Base-by-base conservation (phyloP, 2,797 vertebrate species). In the Pseudochaenichthys georgianus region DNA sequence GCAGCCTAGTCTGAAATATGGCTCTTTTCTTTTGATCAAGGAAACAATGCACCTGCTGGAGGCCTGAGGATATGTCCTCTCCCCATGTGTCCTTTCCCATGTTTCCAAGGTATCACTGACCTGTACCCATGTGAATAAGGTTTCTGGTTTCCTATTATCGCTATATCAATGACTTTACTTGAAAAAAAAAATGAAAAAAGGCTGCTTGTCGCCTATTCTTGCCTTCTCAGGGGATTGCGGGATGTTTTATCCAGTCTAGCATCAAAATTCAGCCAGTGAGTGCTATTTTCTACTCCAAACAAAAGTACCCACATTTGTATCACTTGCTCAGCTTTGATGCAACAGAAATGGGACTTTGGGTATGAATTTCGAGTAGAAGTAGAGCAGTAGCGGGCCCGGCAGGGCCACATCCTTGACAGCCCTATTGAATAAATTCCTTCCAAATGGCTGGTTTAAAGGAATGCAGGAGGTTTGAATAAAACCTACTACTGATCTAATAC, bases 1-100 rank as follows among this genome's bases (percentile, higher is more conserved):
- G 58, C 50, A 70, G 53, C 53, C 55, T 42, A 63, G 78, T 82
- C 83, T 87, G 87, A 94, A 90, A 90, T 91, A 91, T 82, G 74
- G 74, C 91, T 78, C 45, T 23, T 50, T 79, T 80, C 78, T 81
- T 92, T 91, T 92, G 77, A 90, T 86, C 77, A 51, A 71, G 73
- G 64, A 85, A 81, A 92, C 89, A 93, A 90, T 88, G 82, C 50
- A 88, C 85, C 83, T 86, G 88, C 90, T 86, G 92, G 88, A 86
- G 82, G 80, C 86, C 89, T 67, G 67, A 72, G 87, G 67, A 87
- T 47, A 65, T 19, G 75, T 89, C 84, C 75, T 87, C 78, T 84
- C 64, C 75, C 28, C 46, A 17, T 70, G 73, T 51, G 64, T 70
- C 74, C 80, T 81, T 59, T 71, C 70, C 45, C 31, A 21, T 51